These are phyloP conservation scores for Lumbricus terrestris DNA, from an alignment of 2,888 invertebrate genomes.

Conservation along the genomic window DNA sequence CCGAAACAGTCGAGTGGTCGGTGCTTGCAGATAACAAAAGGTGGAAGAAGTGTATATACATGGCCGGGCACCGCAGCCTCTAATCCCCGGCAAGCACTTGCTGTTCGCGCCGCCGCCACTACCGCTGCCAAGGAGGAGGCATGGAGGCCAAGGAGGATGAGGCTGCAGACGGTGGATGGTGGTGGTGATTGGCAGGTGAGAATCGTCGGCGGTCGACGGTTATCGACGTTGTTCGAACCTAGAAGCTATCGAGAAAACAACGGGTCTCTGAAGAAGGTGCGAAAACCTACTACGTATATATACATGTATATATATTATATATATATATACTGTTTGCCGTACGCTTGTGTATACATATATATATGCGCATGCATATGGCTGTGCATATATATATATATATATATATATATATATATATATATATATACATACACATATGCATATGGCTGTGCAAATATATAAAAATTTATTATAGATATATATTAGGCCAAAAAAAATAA, in stretches of 20 bases:
- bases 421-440: too few relatives aligned
- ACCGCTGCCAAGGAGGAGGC: too few relatives aligned
- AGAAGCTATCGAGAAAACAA: background rate
- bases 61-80: background rate
- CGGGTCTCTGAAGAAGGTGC: constrained; percentile 3
- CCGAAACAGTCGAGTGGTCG: background rate
- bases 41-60: background rate
- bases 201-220: background rate
- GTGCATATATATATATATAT: too few relatives aligned
- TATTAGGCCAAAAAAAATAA: too few relatives aligned
- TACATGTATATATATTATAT: too few relatives aligned
- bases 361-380: too few relatives aligned
- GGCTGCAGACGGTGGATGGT: background rate
- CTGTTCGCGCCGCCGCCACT: background rate
- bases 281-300: background rate
- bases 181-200: constrained; percentile 8
- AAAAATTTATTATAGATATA: too few relatives aligned
- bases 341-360: too few relatives aligned
- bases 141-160: too few relatives aligned
- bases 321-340: too few relatives aligned
- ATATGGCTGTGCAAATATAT: too few relatives aligned
- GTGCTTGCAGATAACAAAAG: constrained; percentile 13
- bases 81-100: background rate
- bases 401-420: too few relatives aligned
- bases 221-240: background rate